Evolutionary conservation across 2,888 invertebrate species (phyloP).

Genomic region (Unio delphinus): DNA sequence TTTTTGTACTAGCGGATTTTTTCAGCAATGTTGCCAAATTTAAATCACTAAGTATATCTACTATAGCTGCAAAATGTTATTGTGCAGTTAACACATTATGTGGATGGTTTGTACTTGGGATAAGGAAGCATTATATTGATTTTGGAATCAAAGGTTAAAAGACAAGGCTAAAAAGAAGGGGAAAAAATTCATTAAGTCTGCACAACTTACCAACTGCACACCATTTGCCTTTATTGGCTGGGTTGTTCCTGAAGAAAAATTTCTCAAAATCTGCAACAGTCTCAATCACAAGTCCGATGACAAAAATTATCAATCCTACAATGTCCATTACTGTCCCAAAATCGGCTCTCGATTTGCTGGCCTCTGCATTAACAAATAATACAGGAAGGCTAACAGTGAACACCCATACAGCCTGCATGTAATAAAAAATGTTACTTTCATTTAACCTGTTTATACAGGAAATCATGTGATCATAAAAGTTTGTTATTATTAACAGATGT

Average conservation of each 20-base stretch:
- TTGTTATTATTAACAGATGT: too few species aligned
- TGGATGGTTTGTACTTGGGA: too few species aligned
- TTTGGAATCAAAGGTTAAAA: too few species aligned
- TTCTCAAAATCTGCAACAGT: constrained; percentile 94
- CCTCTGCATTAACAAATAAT: constrained; percentile 79
- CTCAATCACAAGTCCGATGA: constrained; percentile 88
- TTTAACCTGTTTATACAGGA: not conserved
- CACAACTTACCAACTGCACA: constrained; percentile 84
- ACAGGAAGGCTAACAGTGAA: constrained; percentile 92
- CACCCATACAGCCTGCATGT: constrained; percentile 81
- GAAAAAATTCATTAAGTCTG: not conserved
- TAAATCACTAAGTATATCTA: too few species aligned
- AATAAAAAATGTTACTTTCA: not conserved
- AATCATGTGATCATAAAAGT: too few species aligned
- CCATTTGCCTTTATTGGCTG: constrained; percentile 91
- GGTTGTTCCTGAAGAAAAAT: constrained; percentile 90
- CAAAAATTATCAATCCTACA: constrained; percentile 86
- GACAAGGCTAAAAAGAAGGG: too few species aligned
- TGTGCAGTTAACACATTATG: too few species aligned
- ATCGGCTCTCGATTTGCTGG: constrained; percentile 25
- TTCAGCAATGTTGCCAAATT: too few species aligned
- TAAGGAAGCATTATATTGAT: too few species aligned
- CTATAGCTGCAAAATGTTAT: too few species aligned
- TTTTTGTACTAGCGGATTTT: too few species aligned
- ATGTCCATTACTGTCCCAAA: constrained; percentile 82